Base-by-base conservation (phyloP, 2,113 vertebrate genomes). In the Peromyscus californicus region DNA sequence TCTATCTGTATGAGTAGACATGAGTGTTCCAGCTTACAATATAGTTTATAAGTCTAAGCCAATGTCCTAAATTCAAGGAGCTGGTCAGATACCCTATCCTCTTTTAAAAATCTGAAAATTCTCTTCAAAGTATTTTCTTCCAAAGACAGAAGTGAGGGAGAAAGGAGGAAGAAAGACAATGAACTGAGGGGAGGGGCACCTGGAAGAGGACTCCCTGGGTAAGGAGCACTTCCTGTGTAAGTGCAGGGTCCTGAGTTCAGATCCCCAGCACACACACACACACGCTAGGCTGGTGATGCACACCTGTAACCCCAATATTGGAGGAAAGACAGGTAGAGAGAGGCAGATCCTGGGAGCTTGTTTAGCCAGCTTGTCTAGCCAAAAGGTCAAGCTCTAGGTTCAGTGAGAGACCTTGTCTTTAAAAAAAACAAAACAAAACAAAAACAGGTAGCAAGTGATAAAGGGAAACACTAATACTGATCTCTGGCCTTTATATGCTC, bases 101-200 rank as follows among this genome's bases (percentile, higher is more conserved):
- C 42, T 69, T 94, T 87, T 65, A 72, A 96, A 70, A 93, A 90
- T 84, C 89, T 75, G 17, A 92, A 63, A 26, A 80, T 88, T 83
- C 29, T 95, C 83, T 86, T 92, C 54, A 29, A 91, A 80, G 51
- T 70, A 69, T 69, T 92, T 51, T 90, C 70, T 90, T 90, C 76
- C 16, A 76, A 93, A 85, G 59, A 78, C 39, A 0, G 4, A 22
- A 70, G 54, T n/a, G 36, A 54, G 11, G 7, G 19, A n/a, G 36
- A 45, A 45, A 57, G 72, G 12, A 87, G 7, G 13, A 26, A 17
- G 16, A 26, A 42, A 48, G 29, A 48, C 69, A 22, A 57, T 39
- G 9, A n/a, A 39, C 7, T 31, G 21, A 24, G 6, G 36, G 31
- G 69, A 13, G 8, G 17, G 15, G 65, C 7, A 2, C 33, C 22